These are phyloP conservation scores for Cisticola juncidis DNA, from an alignment of 2,113 vertebrate species.

Conservation along the genomic window DNA sequence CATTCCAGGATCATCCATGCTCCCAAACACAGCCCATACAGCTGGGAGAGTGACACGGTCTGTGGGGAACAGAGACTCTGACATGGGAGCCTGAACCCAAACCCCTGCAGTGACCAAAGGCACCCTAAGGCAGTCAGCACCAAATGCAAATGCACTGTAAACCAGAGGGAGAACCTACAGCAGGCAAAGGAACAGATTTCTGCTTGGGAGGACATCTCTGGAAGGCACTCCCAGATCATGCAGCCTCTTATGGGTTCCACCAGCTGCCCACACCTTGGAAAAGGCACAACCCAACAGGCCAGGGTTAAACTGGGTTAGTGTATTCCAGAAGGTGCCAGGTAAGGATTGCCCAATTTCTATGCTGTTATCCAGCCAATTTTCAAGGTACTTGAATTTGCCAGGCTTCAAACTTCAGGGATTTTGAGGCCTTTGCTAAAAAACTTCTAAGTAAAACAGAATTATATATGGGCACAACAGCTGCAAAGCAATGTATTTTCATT, in stretches of 20 bases:
- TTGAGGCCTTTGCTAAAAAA: neutral
- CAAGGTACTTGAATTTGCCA: neutral
- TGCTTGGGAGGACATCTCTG: neutral
- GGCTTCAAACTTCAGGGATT: neutral
- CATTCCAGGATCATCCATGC: neutral
- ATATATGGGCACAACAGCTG: neutral
- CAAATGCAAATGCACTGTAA: rapidly evolving
- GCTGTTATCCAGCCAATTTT: neutral
- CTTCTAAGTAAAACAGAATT: neutral
- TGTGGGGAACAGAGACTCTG: neutral
- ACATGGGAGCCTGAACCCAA: rapidly evolving
- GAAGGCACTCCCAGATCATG: rapidly evolving
- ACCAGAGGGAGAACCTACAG: rapidly evolving
- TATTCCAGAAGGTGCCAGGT: neutral
- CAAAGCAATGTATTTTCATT: neutral
- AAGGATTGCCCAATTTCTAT: neutral
- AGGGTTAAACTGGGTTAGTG: neutral
- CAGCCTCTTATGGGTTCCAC: neutral
- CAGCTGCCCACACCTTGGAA: neutral
- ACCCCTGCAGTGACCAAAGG: neutral
- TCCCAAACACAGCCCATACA: rapidly evolving
- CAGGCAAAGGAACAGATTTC: neutral
- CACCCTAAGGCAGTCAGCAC: neutral
- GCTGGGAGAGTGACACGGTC: rapidly evolving
- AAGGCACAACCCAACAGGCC: neutral